Conservation (phyloP, 2,888 invertebrate species). For the Eueremaeus valkanovi region DNA sequence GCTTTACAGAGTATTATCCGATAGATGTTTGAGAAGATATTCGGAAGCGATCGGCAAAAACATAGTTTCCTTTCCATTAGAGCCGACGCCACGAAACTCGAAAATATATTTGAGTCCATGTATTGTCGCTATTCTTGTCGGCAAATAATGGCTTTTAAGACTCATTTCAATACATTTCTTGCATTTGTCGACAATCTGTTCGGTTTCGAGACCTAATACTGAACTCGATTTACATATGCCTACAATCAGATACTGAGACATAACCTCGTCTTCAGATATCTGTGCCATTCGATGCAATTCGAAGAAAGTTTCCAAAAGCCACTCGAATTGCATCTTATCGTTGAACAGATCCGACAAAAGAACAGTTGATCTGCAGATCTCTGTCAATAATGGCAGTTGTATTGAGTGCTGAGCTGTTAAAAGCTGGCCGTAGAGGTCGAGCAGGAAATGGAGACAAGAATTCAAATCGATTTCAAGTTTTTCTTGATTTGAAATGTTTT, state of each 20-base stretch:
- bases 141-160: slow-evolving; percentile 62
- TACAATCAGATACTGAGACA: slow-evolving; percentile 66
- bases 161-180: slow-evolving; percentile 61
- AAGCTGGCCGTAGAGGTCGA: slow-evolving; percentile 79
- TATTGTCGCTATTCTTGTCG: slow-evolving; percentile 62
- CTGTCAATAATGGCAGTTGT: slow-evolving; percentile 45
- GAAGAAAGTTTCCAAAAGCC: slow-evolving; percentile 69
- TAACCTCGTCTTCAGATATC: slow-evolving; percentile 66
- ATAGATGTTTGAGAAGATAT: slow-evolving; percentile 52
- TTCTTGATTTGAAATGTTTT: slow-evolving; percentile 21
- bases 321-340: slow-evolving; percentile 70
- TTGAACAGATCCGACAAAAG: slow-evolving; percentile 67
- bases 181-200: slow-evolving; percentile 61
- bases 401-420: slow-evolving; percentile 43
- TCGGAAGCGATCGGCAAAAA: slow-evolving; percentile 53
- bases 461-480: slow-evolving; percentile 74
- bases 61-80: slow-evolving; percentile 50
- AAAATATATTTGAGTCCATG: slow-evolving; percentile 65
- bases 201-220: slow-evolving; percentile 61
- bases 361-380: slow-evolving; percentile 60
- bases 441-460: slow-evolving; percentile 84
- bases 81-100: slow-evolving; percentile 54
- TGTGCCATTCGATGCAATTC: slow-evolving; percentile 64
- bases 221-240: slow-evolving; percentile 67
- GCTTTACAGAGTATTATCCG: slow-evolving; percentile 51